These are phyloP conservation scores for Ficedula albicollis DNA, from an alignment of 2,797 vertebrate species.

Conservation along the genomic window DNA sequence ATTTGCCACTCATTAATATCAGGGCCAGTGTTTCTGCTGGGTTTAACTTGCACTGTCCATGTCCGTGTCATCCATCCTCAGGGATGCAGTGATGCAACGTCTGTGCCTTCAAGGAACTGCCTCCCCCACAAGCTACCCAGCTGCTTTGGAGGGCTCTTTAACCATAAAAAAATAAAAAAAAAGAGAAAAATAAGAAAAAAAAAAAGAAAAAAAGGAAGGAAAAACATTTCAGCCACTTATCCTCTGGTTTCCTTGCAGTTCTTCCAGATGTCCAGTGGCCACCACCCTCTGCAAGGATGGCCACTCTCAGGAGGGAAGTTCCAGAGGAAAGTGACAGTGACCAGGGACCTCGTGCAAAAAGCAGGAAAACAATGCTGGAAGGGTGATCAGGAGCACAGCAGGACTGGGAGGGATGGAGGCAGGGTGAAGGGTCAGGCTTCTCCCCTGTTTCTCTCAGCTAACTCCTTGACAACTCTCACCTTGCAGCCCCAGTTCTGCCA, in stretches of 20 bases:
- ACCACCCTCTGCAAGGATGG: neutral
- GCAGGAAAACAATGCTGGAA: neutral
- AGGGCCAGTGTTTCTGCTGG: neutral
- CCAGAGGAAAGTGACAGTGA: neutral
- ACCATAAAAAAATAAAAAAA: neutral
- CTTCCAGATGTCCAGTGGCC: neutral
- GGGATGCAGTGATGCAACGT: rapidly evolving
- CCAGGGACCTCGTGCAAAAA: rapidly evolving
- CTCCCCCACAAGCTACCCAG: neutral
- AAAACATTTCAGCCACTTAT: neutral
- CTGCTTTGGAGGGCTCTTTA: neutral
- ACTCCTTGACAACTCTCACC: neutral
- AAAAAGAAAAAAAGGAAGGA: neutral
- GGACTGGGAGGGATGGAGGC: neutral
- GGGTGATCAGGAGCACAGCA: neutral
- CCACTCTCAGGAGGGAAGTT: neutral
- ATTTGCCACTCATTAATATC: neutral
- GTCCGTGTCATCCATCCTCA: neutral
- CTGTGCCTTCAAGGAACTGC: neutral
- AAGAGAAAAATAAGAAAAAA: neutral
- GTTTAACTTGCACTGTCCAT: neutral
- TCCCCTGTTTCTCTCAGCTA: neutral
- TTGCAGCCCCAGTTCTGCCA: neutral
- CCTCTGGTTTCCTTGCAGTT: neutral
- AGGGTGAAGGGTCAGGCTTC: neutral